Conservation (phyloP, 2,888 invertebrate genomes). For the Electrophaes corylata region DNA sequence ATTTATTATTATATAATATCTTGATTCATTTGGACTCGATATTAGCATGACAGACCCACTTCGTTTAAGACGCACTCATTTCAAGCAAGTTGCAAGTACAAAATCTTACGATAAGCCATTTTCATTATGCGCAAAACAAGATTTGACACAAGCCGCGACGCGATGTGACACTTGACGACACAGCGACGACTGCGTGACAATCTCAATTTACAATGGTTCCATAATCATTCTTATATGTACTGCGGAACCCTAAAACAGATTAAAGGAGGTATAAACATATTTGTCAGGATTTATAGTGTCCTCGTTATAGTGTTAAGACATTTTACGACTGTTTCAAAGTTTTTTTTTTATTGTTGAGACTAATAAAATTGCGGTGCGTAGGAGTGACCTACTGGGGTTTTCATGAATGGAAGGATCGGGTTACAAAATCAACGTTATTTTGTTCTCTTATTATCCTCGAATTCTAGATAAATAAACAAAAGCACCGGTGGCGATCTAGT, state of each 20-base stretch:
- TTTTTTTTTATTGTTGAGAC: slow-evolving; percentile 33
- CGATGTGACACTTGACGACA: too few relatives aligned
- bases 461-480: too few relatives aligned
- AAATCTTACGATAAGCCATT: too few relatives aligned
- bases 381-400: slow-evolving; percentile 37
- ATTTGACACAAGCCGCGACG: too few relatives aligned
- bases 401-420: slow-evolving; percentile 34
- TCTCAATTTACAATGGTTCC: background rate
- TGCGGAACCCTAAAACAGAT: background rate
- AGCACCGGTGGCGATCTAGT: too few relatives aligned
- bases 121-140: too few relatives aligned
- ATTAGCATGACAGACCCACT: too few relatives aligned
- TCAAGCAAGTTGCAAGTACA: too few relatives aligned
- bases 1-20: too few relatives aligned
- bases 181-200: background rate
- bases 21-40: too few relatives aligned
- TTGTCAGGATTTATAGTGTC: slow-evolving; percentile 28
- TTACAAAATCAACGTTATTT: slow-evolving; percentile 18
- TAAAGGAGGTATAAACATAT: slow-evolving; percentile 18
- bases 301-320: slow-evolving; percentile 34
- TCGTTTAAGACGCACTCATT: too few relatives aligned
- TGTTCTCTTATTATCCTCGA: background rate
- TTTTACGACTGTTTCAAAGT: slow-evolving; percentile 33
- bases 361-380: slow-evolving; percentile 39
- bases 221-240: background rate